Percentiles rank a stretch among this genome's conserved stretches.
Conservation (phyloP, 2,888 invertebrate genomes). For the Synergus itoensis region DNA sequence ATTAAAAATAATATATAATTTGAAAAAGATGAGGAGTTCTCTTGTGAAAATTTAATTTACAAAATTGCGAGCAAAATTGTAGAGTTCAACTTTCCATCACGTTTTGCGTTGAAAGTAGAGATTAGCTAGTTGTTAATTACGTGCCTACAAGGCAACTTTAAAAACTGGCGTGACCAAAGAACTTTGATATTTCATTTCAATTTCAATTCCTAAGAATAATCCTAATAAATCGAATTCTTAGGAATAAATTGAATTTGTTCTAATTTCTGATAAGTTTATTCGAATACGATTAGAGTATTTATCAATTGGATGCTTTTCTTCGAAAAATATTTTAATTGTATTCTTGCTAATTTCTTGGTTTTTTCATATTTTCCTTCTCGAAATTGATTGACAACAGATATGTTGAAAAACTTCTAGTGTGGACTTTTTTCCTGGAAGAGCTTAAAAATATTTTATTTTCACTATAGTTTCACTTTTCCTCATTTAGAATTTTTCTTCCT, state of each 20-base stretch:
- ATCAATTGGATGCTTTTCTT: background rate
- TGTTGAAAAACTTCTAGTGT: background rate
- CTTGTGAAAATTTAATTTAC: background rate
- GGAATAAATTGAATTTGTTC: background rate
- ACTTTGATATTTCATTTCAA: constrained; percentile 1
- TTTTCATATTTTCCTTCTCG: background rate
- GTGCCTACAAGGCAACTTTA: background rate
- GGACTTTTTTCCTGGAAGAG: background rate
- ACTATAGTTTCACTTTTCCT: background rate
- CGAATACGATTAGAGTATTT: background rate
- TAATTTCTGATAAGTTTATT: background rate
- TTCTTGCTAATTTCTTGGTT: background rate
- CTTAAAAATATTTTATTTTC: background rate
- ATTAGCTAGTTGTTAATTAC: constrained; percentile 28
- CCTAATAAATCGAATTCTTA: background rate
- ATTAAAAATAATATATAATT: background rate
- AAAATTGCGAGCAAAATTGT: background rate
- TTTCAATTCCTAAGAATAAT: background rate
- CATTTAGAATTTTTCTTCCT: background rate
- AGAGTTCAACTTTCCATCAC: constrained; percentile 36
- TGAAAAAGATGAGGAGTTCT: background rate
- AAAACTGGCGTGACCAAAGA: constrained; percentile 15
- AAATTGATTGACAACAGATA: background rate
- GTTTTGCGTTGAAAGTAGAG: constrained; percentile 24
- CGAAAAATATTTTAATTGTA: background rate